A percentile compares a stretch with the other conserved stretches of the same genome.
These are phyloP conservation scores for Acipenser ruthenus DNA, from an alignment of 2,797 vertebrate species.

Conservation along the genomic window DNA sequence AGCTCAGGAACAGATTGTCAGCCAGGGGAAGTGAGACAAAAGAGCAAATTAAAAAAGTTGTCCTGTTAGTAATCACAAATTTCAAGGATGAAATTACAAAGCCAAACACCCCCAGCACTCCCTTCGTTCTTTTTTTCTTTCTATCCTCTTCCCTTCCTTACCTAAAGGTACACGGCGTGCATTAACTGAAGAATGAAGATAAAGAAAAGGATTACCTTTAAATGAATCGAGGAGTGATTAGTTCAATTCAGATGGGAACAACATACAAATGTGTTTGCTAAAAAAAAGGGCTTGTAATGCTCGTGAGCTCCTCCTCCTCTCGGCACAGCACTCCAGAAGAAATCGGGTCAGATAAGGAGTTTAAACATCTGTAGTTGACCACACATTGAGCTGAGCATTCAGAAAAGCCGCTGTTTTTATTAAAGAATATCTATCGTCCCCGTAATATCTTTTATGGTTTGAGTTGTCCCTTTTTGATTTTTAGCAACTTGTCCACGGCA, in stretches of 20 bases:
- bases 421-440: too few species aligned
- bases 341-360: too few species aligned
- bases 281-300: conserved; percentile 25
- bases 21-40: conserved; percentile 93
- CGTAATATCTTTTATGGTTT: too few species aligned
- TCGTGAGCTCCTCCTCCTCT: too few species aligned
- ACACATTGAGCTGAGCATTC: too few species aligned
- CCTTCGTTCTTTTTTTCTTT: conserved; percentile 48
- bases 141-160: conserved; percentile 53
- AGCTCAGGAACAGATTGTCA: conserved; percentile 90
- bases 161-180: conserved; percentile 36
- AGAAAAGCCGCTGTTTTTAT: too few species aligned
- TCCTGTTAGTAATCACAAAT: conserved; percentile 99
- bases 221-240: conserved; percentile 64
- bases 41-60: conserved; percentile 99
- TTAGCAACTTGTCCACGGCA: too few species aligned
- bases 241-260: conserved; percentile 49
- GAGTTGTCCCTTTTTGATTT: too few species aligned
- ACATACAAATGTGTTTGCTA: conserved; percentile 41
- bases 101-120: conserved; percentile 77
- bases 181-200: conserved; percentile 33
- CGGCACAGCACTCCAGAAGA: too few species aligned
- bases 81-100: conserved; percentile 98
- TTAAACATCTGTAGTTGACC: too few species aligned
- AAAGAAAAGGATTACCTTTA: conserved; percentile 58